Evolutionary conservation across 2,888 invertebrate genomes (phyloP), one percentile per base, ranked within the genome.

Genomic region (Mimumesa dahlbomi): DNA sequence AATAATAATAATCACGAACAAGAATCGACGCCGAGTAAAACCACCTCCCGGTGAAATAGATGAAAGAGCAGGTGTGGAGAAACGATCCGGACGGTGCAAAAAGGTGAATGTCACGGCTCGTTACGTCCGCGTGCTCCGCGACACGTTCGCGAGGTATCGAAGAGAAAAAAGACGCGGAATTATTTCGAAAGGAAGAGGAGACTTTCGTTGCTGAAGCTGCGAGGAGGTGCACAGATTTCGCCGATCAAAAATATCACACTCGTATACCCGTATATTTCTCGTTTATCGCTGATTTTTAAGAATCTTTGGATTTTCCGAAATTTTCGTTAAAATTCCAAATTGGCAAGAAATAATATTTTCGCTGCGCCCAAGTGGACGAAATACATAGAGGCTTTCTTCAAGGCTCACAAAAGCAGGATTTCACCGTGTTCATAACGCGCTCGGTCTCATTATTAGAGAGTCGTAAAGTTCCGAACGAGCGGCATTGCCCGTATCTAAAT

Each of bases 181-280:
- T 82, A 83, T 84, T 85, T 84, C 74, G 88, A 88, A 88, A 88
- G 88, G 85, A 88, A 88, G 85, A 88, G 88, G 82, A 83, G 77
- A 88, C 88, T 89, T 88, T 89, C 88, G 82, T 87, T 89, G 83
- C n/a, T n/a, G n/a, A n/a, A n/a, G n/a, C n/a, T n/a, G n/a, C n/a
- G n/a, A n/a, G n/a, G n/a, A n/a, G n/a, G n/a, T n/a, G n/a, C n/a
- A n/a, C n/a, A n/a, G n/a, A n/a, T n/a, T n/a, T n/a, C n/a, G n/a
- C n/a, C n/a, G n/a, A n/a, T n/a, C n/a, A n/a, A n/a, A n/a, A n/a
- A n/a, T n/a, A n/a, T n/a, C n/a, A n/a, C n/a, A n/a, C n/a, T n/a
- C n/a, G n/a, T n/a, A n/a, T n/a, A n/a, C n/a, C n/a, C n/a, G n/a
- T n/a, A 29, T 9, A 9, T 29, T 29, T 29, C 1, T 29, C 29